A percentile compares a stretch with the other conserved stretches of the same genome.
phyloP scores from a whole-genome alignment of 2,888 invertebrate genomes.

The Diarsia dahlii region DNA sequence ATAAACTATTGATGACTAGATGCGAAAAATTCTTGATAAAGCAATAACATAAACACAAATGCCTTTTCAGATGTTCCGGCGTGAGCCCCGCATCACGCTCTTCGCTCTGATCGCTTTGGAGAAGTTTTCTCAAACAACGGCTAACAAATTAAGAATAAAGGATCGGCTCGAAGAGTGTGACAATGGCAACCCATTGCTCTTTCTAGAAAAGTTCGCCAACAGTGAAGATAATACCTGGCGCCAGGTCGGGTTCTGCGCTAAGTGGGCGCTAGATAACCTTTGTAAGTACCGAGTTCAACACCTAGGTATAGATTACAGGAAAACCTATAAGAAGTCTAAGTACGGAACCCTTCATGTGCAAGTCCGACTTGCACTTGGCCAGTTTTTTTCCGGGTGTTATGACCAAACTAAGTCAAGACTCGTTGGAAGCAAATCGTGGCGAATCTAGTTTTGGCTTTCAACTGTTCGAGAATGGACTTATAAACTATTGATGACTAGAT shows the following conservation, averaged over 20 bases:
- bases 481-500: too few species aligned
- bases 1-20: too few species aligned
- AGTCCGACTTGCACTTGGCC: too few species aligned
- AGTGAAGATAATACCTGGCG: slow-evolving; percentile 92
- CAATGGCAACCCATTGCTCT: slow-evolving; percentile 93
- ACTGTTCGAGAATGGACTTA: too few species aligned
- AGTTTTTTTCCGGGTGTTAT: too few species aligned
- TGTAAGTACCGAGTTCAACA: slow-evolving; percentile 89
- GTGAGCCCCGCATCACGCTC: slow-evolving; percentile 94
- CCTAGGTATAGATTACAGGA: too few species aligned
- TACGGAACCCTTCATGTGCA: too few species aligned
- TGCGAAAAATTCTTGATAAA: too few species aligned
- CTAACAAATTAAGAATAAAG: slow-evolving; percentile 95
- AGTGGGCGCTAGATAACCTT: slow-evolving; percentile 97
- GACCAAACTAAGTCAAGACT: too few species aligned
- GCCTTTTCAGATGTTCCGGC: slow-evolving; percentile 72
- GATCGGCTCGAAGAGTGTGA: slow-evolving; percentile 90
- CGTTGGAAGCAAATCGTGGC: too few species aligned
- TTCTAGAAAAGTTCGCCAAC: slow-evolving; percentile 92
- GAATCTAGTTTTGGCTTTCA: too few species aligned
- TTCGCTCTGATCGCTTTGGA: slow-evolving; percentile 97
- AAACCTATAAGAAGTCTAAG: too few species aligned
- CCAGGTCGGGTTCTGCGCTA: slow-evolving; percentile 98
- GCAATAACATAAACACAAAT: neutral
- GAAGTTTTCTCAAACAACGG: slow-evolving; percentile 98